phyloP scores from a whole-genome alignment of 2,888 invertebrate genomes.

The Habrosyne pyritoides region DNA sequence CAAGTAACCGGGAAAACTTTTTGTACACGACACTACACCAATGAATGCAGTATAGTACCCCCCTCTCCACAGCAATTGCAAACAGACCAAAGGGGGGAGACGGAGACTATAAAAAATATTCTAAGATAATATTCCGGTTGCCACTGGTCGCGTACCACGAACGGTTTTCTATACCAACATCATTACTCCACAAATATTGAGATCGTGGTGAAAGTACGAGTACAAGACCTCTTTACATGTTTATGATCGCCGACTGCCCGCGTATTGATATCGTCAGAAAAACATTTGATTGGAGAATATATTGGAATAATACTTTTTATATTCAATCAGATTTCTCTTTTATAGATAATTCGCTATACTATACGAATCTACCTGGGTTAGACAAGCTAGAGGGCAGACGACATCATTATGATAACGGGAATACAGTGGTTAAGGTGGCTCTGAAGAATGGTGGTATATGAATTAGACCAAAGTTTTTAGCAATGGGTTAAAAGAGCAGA shows the following conservation, averaged over 20 bases:
- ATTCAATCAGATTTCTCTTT: not conserved
- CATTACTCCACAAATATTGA: conserved; percentile 55
- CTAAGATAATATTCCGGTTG: conserved; percentile 12
- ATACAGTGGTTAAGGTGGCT: too few species aligned
- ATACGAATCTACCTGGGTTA: too few species aligned
- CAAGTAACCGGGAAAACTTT: conserved; percentile 29
- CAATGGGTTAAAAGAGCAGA: too few species aligned
- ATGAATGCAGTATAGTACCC: not conserved
- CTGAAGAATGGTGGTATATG: too few species aligned
- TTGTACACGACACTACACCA: conserved; percentile 18
- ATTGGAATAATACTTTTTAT: not conserved
- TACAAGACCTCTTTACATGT: conserved; percentile 5
- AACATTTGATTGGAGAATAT: conserved; percentile 2
- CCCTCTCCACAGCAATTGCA: not conserved
- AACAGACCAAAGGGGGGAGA: conserved; percentile 13
- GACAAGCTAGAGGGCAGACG: not conserved
- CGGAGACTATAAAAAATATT: conserved; percentile 18
- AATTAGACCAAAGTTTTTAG: too few species aligned
- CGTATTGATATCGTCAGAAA: not conserved
- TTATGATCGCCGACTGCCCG: conserved; percentile 3
- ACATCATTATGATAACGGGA: too few species aligned
- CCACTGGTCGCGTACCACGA: conserved; percentile 26
- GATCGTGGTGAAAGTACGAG: conserved; percentile 50
- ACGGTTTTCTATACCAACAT: conserved; percentile 28
- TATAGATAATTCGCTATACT: not conserved